Evolutionary conservation across 2,888 invertebrate species (phyloP), one percentile per base, ranked within the genome.

Genomic region (Drosophila meridiana): DNA sequence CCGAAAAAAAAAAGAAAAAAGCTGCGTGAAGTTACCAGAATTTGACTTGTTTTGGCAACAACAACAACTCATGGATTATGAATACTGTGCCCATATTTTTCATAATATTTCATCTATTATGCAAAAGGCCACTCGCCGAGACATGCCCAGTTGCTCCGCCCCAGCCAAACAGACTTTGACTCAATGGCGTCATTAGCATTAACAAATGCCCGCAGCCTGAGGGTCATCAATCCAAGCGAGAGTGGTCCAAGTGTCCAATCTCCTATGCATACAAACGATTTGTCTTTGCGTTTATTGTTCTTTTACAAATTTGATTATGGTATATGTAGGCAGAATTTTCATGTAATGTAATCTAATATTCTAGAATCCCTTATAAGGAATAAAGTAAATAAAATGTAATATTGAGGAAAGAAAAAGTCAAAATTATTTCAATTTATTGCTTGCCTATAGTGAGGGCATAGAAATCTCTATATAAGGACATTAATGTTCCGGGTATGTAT

Each of bases 101-200:
- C 64, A 83, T 73, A 52, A 76, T 69, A 67, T 68, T 47, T 5
- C 64, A 80, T 76, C 57, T 68, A 83, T 77, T 80, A 86, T 88
- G 87, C 82, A 81, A 50, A 63, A 61, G 52, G 38, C 34, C 61
- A 63, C 57, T 66, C 45, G 38, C 11, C 40, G 36, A 59, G 40
- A 40, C 53, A 48, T 11, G 20, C 14, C 45, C 53, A 55, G 53
- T 61, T 48, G 55, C 58, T 43, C 28, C 13, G 30, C 40, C 63
- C 67, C 73, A 66, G 71, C 66, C 85, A 77, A 34, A 4, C 77
- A 73, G 71, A 77, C 57, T 73, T 73, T 73, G 78, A 66, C 60
- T 74, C 72, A 76, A 85, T 74, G 88, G 59, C 72, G 67, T 79
- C 88, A 87, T 85, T 87, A 85, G 69, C 85, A 79, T 79, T 84